Conservation (phyloP, 2,797 vertebrate species). For the Tenualosa ilisha region DNA sequence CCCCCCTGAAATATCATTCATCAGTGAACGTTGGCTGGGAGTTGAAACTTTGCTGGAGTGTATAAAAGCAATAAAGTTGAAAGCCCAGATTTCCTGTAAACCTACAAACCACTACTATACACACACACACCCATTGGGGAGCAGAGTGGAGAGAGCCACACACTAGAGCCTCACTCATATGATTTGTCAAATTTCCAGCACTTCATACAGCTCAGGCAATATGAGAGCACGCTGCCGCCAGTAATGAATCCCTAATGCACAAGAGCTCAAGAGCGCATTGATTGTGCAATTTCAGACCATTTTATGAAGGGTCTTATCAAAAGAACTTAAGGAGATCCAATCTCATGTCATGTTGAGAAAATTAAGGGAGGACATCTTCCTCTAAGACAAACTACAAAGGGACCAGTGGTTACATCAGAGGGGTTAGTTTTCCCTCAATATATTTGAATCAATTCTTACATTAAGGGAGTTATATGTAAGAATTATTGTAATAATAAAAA, state of each 20-base stretch:
- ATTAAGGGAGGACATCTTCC: background rate
- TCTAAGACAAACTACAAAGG: background rate
- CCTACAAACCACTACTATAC: background rate
- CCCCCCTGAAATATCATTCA: conserved; percentile 17
- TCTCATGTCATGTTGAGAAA: background rate
- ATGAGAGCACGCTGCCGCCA: background rate
- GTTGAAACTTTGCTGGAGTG: background rate
- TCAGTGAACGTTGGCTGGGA: background rate
- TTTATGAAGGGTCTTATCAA: background rate
- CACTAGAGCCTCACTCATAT: background rate
- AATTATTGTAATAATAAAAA: too few relatives aligned
- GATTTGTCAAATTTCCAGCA: background rate
- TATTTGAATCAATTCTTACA: too few relatives aligned
- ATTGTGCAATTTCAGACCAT: background rate
- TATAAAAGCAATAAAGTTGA: conserved; percentile 17
- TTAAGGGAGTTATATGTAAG: too few relatives aligned
- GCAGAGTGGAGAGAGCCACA: background rate
- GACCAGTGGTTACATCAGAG: background rate
- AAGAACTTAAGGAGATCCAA: conserved; percentile 1
- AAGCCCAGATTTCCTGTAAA: conserved; percentile 14
- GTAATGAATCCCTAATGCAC: background rate
- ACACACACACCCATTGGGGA: background rate
- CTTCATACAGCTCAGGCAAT: background rate
- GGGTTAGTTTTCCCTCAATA: background rate
- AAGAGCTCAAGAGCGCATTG: background rate